phyloP scores from a whole-genome alignment of 2,797 vertebrate genomes.

The Capromys pilorides region DNA sequence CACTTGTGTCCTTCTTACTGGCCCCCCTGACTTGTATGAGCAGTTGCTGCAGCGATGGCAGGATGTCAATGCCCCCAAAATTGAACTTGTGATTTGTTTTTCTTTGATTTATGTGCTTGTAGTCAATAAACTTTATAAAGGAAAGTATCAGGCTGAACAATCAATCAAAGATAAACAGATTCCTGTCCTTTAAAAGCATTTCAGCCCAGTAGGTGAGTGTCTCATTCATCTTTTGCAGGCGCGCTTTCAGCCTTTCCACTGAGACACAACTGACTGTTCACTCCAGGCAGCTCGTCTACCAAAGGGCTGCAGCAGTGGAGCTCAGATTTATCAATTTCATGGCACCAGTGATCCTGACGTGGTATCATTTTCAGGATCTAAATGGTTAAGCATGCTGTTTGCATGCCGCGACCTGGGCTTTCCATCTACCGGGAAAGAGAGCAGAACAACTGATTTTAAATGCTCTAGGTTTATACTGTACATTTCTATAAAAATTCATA shows the following conservation, averaged over 20 bases:
- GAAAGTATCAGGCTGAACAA: conserved; percentile 88
- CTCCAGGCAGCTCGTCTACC: conserved; percentile 76
- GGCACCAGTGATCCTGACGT: conserved; percentile 72
- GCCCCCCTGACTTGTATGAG: conserved; percentile 79
- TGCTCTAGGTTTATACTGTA: conserved; percentile 1
- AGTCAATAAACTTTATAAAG: conserved; percentile 90
- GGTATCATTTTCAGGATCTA: conserved; percentile 72
- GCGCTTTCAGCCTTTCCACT: conserved; percentile 79
- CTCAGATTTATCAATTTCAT: conserved; percentile 81
- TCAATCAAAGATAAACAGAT: conserved; percentile 90
- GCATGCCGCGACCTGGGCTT: conserved; percentile 59
- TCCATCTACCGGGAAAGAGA: conserved; percentile 69
- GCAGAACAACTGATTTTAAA: conserved; percentile 65
- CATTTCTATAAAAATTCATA: conserved; percentile 69
- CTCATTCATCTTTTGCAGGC: conserved; percentile 88
- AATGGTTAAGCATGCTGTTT: conserved; percentile 76
- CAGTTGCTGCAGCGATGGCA: conserved; percentile 84
- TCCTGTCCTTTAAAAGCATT: conserved; percentile 89
- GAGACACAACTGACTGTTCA: conserved; percentile 77
- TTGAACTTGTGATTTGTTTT: conserved; percentile 89
- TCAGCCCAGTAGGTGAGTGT: conserved; percentile 84
- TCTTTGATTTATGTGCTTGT: conserved; percentile 91
- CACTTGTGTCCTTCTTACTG: conserved; percentile 68
- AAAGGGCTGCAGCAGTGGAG: conserved; percentile 65
- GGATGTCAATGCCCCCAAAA: conserved; percentile 88